Evolutionary conservation across 2,113 vertebrate genomes (phyloP), one percentile per base, ranked within the genome.

Genomic region (Notechis scutatus): DNA sequence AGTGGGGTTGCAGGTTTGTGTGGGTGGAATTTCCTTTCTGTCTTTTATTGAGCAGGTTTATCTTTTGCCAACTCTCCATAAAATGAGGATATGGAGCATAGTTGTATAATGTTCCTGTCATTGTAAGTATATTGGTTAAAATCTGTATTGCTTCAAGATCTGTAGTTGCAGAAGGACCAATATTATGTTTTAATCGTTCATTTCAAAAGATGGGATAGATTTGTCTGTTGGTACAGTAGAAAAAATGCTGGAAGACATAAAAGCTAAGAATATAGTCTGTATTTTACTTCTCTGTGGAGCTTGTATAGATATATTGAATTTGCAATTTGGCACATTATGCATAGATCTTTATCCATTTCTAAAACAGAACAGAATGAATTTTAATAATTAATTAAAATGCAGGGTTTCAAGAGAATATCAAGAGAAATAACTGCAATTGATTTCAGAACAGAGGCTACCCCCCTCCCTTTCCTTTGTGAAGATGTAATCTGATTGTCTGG

Each of bases 11-110:
- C 97, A 95, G 97, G 97, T 95, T 94, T 94, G 96, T 96, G 97
- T 93, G 97, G 97, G 97, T 97, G 96, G 97, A 97, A 97, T 97
- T 97, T 97, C 97, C 97, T 96, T 96, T 81, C 92, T 93, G 95
- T 94, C 95, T 97, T 97, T 96, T 97, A 94, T 95, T 96, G 94
- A 94, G 94, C 96, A 95, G 74, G 24, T 91, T 89, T 74, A 52
- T 42, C 91, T 94, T 61, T 95, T 95, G 55, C 94, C 95, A 97
- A 95, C 94, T 96, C 93, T 97, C 93, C 96, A 95, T 88, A 95
- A 96, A 96, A 89, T 89, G 56, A 95, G 95, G 96, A 97, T 95
- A 97, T 95, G 97, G 97, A 97, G 95, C 96, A 87, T 95, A 95
- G 93, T 95, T 97, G 69, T 94, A 96, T 94, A 96, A 93, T 97